Evolutionary conservation across 2,888 invertebrate species (phyloP), one percentile per base, ranked within the genome.

Genomic region (Polia nebulosa): DNA sequence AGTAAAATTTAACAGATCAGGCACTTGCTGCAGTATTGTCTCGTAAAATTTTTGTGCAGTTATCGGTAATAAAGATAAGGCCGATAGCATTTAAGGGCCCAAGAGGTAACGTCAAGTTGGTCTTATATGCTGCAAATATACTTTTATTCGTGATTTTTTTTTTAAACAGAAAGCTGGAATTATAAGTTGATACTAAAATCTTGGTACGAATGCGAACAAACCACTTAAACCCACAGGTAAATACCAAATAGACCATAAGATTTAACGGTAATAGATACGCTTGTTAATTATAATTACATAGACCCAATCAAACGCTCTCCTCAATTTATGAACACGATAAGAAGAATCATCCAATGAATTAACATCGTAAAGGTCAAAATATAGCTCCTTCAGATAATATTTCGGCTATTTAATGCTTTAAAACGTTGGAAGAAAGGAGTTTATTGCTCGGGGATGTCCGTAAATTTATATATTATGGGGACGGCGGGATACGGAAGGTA

Each of bases 401-500:
- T 69, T 69, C 61, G 65, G 80, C 76, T 60, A 76, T 72, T 75
- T 78, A 64, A 74, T 36, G 55, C 72, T 72, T 69, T 71, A 78
- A 78, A 76, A 71, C 70, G 62, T 58, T 65, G 64, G 72, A 67
- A 77, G 76, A 72, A 76, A 78, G 70, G 77, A 85, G 76, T 82
- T 85, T 85, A 82, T 78, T 72, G 82, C 81, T 68, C 57, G 56
- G 22, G 66, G 76, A 70, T 73, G 57, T 78, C 67, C 59, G 64
- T 82, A 76, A 85, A 80, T 80, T 81, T 77, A 69, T 80, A 68
- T 76, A 78, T 72, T 76, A 66, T 51, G 55, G 58, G 71, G 61
- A 67, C 39, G 76, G 49, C 1, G 45, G 58, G 61, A 70, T 70
- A 65, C 55, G 60, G 55, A 52, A 61, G 64, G 64, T 69, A 60